phyloP scores from a whole-genome alignment of 1,140 invertebrate species.

The Achatina immaculata region DNA sequence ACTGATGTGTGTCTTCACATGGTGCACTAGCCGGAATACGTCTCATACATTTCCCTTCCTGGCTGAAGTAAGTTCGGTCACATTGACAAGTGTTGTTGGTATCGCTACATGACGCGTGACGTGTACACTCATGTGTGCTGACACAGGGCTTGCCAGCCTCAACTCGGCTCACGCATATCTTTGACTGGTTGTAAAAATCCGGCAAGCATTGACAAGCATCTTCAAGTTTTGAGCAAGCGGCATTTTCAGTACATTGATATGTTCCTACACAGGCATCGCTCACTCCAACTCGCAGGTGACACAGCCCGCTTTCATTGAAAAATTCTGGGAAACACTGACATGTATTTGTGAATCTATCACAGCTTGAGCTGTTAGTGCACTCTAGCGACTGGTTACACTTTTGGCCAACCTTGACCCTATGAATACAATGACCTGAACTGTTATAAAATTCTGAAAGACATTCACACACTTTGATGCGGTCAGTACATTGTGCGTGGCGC shows the following conservation, averaged over 20 bases:
- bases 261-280: slow-evolving; percentile 25
- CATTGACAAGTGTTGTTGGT: slow-evolving; percentile 32
- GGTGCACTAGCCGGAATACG: slow-evolving; percentile 10
- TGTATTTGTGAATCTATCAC: not conserved
- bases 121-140: slow-evolving; percentile 16
- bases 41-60: slow-evolving; percentile 27
- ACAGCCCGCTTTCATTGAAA: slow-evolving; percentile 25
- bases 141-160: slow-evolving; percentile 32
- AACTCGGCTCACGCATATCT: slow-evolving; percentile 13
- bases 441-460: slow-evolving; percentile 36
- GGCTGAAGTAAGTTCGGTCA: slow-evolving; percentile 38
- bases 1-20: slow-evolving; percentile 37
- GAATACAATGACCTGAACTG: slow-evolving; percentile 25
- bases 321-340: slow-evolving; percentile 4
- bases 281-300: not conserved
- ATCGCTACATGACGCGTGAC: slow-evolving; percentile 25
- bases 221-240: slow-evolving; percentile 36
- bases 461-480: slow-evolving; percentile 28
- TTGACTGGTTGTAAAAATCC: slow-evolving; percentile 32
- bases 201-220: slow-evolving; percentile 38
- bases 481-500: slow-evolving; percentile 33
- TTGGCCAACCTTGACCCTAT: not conserved
- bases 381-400: not conserved
- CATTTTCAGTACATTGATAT: slow-evolving; percentile 38
- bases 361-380: slow-evolving; percentile 3